Conservation (phyloP, 2,797 vertebrate species). For the Tauraco hartlaubi region DNA sequence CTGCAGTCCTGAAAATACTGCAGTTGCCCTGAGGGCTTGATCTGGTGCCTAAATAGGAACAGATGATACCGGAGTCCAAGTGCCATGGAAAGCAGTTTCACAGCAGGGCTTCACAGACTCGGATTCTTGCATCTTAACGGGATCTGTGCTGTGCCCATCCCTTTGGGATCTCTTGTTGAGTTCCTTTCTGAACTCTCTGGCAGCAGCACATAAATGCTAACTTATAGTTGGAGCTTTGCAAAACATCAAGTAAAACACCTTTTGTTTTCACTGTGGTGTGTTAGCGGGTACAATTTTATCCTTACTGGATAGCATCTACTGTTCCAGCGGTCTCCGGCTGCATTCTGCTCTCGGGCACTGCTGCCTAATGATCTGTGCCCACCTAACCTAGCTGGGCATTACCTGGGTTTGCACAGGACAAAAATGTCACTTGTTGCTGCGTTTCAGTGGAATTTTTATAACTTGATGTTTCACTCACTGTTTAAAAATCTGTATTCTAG, state of each 20-base stretch:
- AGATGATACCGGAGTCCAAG: background rate
- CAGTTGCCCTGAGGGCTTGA: background rate
- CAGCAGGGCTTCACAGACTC: background rate
- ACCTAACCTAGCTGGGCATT: background rate
- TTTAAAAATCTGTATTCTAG: background rate
- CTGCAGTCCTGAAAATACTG: background rate
- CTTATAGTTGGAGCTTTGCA: background rate
- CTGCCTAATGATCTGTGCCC: no score
- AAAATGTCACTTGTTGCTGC: background rate
- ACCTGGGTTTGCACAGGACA: background rate
- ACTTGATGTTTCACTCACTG: background rate
- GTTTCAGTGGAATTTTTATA: background rate
- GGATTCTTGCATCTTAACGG: accelerated
- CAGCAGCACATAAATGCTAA: background rate
- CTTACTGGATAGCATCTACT: background rate
- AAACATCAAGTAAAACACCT: background rate
- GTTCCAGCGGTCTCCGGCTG: no score
- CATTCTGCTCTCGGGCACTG: no score
- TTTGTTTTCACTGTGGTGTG: background rate
- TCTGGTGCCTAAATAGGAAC: background rate
- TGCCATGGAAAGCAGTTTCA: background rate
- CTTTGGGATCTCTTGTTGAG: background rate
- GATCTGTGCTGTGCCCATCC: background rate
- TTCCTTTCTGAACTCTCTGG: background rate
- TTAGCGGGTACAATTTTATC: background rate